phyloP scores from a whole-genome alignment of 2,113 vertebrate species.

The Ageneiosus marmoratus region DNA sequence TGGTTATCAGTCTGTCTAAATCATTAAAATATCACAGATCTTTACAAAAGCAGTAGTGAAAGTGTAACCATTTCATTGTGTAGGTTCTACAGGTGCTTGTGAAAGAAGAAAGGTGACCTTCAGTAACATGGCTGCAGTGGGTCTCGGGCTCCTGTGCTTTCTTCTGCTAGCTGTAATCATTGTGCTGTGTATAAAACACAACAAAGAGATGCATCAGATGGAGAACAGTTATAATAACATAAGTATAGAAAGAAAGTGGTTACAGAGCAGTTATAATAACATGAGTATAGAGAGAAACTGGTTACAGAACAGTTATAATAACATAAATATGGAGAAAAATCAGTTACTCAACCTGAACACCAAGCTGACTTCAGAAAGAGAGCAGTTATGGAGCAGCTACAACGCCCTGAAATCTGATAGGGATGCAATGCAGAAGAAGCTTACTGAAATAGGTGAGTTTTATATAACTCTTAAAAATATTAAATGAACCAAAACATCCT shows the following conservation, averaged over 20 bases:
- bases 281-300: background rate
- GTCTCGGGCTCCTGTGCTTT: constrained; percentile 26
- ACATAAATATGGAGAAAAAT: background rate
- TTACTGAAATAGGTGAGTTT: background rate
- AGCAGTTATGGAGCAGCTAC: background rate
- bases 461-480: background rate
- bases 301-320: background rate
- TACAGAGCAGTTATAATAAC: background rate
- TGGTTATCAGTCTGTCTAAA: background rate
- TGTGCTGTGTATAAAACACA: background rate
- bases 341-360: too few species aligned
- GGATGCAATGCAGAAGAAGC: background rate
- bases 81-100: constrained; percentile 7
- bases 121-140: background rate
- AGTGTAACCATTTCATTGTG: background rate
- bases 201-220: background rate
- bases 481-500: background rate
- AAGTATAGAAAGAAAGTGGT: background rate
- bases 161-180: background rate
- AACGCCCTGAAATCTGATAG: background rate
- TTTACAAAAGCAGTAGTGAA: constrained; percentile 5
- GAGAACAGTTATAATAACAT: background rate
- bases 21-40: background rate
- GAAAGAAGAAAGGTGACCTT: background rate
- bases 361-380: too few species aligned